phyloP scores from a whole-genome alignment of 2,113 vertebrate species.

The Arothron firmamentum region DNA sequence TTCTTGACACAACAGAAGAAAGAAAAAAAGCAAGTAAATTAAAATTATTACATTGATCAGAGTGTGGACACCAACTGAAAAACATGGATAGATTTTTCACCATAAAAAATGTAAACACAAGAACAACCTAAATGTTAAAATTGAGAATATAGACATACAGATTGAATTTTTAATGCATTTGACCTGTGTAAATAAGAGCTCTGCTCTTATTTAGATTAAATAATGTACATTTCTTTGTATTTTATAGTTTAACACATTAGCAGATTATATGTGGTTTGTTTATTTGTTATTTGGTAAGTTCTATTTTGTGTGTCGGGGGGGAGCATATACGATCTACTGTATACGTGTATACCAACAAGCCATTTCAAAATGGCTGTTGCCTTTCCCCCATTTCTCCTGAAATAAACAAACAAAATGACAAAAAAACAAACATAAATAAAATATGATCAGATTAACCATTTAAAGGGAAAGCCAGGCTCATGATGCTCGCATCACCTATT shows the following conservation, averaged over 20 bases:
- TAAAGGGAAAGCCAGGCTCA: not conserved
- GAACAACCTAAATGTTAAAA: conserved; percentile 20
- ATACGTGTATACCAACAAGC: not conserved
- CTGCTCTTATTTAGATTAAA: conserved; percentile 46
- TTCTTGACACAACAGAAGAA: conserved; percentile 15
- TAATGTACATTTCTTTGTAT: conserved; percentile 63
- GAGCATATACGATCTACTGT: conserved; percentile 14
- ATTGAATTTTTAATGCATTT: conserved; percentile 52
- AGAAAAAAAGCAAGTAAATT: conserved; percentile 1
- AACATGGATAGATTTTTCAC: no score
- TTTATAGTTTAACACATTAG: conserved; percentile 38
- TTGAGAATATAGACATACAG: conserved; percentile 43
- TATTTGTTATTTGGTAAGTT: conserved; percentile 15
- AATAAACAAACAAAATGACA: no score
- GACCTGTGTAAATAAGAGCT: conserved; percentile 40
- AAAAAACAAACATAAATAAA: no score
- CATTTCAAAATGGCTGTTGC: conserved; percentile 31
- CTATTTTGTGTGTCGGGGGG: not conserved
- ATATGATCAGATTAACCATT: no score
- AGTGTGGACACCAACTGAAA: conserved; percentile 32
- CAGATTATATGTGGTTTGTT: conserved; percentile 49
- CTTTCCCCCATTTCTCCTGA: not conserved
- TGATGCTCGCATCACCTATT: not conserved
- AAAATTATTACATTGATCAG: conserved; percentile 37
- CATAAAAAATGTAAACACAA: conserved; percentile 24